Evolutionary conservation across 2,888 invertebrate species (phyloP).

Genomic region (Drosophila heteroneura): DNA sequence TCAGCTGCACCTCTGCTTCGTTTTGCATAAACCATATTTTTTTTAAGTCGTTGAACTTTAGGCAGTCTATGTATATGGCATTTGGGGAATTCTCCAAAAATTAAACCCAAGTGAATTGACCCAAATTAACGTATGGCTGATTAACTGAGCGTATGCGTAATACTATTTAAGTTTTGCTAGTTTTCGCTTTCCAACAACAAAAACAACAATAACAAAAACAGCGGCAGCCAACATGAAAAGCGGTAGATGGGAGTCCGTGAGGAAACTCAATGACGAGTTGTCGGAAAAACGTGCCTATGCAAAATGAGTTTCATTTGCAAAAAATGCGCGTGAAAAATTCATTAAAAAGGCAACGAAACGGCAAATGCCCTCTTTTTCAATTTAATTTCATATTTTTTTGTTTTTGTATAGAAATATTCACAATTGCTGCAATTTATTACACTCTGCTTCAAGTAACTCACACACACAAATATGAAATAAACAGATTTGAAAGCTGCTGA

Average conservation of each 20-base stretch:
- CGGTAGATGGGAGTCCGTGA: constrained; percentile 25
- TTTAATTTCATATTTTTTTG: constrained; percentile 29
- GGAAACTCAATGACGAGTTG: constrained; percentile 31
- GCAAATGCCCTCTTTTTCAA: constrained; percentile 36
- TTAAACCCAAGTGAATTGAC: constrained; percentile 57
- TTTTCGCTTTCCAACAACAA: constrained; percentile 73
- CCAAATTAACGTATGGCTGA: constrained; percentile 59
- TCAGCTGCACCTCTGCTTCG: constrained; percentile 55
- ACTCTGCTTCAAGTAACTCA: constrained; percentile 59
- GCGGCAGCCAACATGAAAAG: constrained; percentile 7
- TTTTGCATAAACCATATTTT: constrained; percentile 34
- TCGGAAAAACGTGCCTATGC: constrained; percentile 71
- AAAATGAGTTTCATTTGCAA: constrained; percentile 78
- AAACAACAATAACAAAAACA: constrained; percentile 18
- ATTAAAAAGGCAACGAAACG: constrained; percentile 68
- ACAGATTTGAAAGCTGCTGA: constrained; percentile 61
- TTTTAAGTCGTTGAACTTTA: constrained; percentile 64
- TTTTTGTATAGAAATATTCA: constrained; percentile 43
- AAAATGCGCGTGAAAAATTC: constrained; percentile 78
- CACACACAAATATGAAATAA: constrained; percentile 26
- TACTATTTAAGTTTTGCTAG: constrained; percentile 78
- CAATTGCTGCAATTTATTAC: constrained; percentile 62
- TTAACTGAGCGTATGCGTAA: constrained; percentile 76
- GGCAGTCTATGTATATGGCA: constrained; percentile 21
- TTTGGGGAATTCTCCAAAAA: constrained; percentile 27